Evolutionary conservation across 30 jellyfish, hydroid and myxozoan species (phyloP).

Genomic region (Turritopsis dohrnii): DNA sequence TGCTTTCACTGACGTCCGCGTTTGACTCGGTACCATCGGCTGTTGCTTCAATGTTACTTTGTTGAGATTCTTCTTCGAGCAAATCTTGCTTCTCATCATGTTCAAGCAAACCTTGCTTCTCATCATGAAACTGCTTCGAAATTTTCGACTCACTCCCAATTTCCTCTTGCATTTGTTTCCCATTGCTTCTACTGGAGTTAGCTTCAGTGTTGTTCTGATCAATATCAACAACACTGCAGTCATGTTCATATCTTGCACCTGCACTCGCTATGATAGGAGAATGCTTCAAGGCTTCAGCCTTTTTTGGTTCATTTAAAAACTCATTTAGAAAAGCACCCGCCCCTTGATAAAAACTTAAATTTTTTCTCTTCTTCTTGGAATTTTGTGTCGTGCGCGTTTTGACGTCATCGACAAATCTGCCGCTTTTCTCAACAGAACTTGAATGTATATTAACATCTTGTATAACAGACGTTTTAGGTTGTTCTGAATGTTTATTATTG

Average conservation of each 20-base stretch:
- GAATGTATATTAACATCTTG: no score
- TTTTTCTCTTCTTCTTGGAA: background rate
- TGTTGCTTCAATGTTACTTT: no score
- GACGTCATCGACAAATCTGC: background rate
- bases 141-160: background rate
- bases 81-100: no score
- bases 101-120: no score
- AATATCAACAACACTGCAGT: background rate
- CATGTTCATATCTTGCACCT: background rate
- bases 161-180: background rate
- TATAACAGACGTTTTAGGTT: background rate
- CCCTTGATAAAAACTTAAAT: background rate
- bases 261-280: background rate
- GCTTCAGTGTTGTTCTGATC: background rate
- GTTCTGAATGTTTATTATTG: background rate
- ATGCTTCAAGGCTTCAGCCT: background rate
- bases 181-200: background rate
- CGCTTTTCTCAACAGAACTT: no score
- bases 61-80: no score
- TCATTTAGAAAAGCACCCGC: background rate
- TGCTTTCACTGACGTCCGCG: no score
- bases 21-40: no score
- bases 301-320: background rate
- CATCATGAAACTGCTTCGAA: no score
- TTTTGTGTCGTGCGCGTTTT: background rate